These are phyloP conservation scores for Typhlomys cinereus DNA, from an alignment of 2,113 vertebrate species.

Conservation along the genomic window DNA sequence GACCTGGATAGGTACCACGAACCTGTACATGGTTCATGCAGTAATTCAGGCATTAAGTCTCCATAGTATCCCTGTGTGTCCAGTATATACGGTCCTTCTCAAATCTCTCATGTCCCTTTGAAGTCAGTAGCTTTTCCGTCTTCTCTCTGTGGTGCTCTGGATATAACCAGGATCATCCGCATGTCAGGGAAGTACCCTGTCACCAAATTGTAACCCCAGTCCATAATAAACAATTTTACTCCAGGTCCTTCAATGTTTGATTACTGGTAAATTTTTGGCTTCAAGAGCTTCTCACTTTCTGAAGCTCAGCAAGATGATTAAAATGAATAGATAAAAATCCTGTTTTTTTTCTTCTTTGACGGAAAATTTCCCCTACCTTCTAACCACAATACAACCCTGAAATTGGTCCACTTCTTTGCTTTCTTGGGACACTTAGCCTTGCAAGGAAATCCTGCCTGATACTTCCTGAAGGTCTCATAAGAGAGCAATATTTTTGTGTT, in stretches of 20 bases:
- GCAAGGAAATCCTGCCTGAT: background rate
- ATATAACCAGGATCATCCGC: too few relatives aligned
- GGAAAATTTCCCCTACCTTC: background rate
- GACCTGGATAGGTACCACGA: background rate
- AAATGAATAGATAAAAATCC: background rate
- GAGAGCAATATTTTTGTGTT: background rate
- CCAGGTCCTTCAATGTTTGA: background rate
- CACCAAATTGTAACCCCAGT: too few relatives aligned
- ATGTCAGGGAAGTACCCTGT: too few relatives aligned
- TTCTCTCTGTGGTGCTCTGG: too few relatives aligned
- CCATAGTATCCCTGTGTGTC: background rate
- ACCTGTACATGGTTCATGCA: background rate
- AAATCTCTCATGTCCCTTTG: background rate
- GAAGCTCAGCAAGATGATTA: background rate
- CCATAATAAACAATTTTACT: background rate
- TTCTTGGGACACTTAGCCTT: background rate
- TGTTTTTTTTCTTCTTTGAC: background rate
- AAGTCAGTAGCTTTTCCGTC: background rate
- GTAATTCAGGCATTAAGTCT: background rate
- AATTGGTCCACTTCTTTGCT: background rate
- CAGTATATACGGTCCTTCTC: background rate
- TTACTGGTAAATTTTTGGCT: background rate
- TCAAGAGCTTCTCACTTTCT: too few relatives aligned
- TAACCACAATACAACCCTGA: background rate
- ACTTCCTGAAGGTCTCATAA: background rate